Conservation (phyloP, 2,888 invertebrate species). For the Ectropis crepuscularia region DNA sequence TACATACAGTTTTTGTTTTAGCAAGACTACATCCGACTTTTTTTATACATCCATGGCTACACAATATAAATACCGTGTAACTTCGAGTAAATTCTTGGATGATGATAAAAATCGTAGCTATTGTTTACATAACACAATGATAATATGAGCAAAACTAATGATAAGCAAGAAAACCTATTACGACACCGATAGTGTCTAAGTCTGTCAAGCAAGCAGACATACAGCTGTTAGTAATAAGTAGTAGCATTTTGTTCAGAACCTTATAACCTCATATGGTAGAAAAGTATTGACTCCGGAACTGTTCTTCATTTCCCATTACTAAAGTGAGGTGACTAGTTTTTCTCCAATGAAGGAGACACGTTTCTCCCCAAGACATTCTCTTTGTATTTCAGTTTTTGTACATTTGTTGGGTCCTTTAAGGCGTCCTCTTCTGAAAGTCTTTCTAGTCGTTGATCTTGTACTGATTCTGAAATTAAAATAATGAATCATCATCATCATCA, state of each 20-base stretch:
- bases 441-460: constrained; percentile 90
- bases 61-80: no score
- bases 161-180: no score
- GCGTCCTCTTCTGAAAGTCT: constrained; percentile 85
- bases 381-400: constrained; percentile 88
- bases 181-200: no score
- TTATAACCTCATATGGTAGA: neutral
- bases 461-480: constrained; percentile 83
- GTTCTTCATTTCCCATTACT: neutral
- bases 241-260: neutral
- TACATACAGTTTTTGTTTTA: no score
- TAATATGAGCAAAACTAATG: no score
- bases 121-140: no score
- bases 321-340: constrained; percentile 40
- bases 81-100: no score
- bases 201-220: no score
- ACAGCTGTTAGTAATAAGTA: no score
- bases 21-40: no score
- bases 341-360: constrained; percentile 86
- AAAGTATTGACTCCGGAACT: neutral
- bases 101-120: no score
- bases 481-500: neutral
- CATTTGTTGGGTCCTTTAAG: constrained; percentile 84
- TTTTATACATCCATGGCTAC: no score
- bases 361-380: constrained; percentile 88